These are phyloP conservation scores for Norana najaformis DNA, from an alignment of 2,888 invertebrate genomes.

Conservation along the genomic window DNA sequence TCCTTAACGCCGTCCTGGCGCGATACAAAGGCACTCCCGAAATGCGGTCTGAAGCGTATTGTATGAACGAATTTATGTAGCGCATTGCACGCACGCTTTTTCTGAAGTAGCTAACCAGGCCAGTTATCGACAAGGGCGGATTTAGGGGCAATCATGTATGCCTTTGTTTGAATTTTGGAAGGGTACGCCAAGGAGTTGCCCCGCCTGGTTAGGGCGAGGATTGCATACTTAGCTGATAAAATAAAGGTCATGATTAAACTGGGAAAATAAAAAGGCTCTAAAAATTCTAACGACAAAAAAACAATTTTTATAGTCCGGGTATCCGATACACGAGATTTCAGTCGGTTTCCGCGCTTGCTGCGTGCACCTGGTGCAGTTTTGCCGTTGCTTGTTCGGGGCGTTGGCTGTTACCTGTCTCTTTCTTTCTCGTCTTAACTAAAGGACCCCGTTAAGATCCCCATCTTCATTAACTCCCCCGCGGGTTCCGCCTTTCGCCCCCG, in stretches of 20 bases:
- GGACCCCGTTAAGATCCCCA: slow-evolving; percentile 9
- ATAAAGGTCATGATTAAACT: background rate
- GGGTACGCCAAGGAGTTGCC: background rate
- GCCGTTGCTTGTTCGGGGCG: background rate
- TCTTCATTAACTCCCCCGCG: background rate
- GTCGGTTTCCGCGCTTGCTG: background rate
- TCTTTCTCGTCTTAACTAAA: background rate
- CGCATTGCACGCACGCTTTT: background rate
- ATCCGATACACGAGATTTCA: background rate
- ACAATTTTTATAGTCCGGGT: too few relatives aligned
- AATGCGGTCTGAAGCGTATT: background rate
- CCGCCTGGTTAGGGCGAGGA: background rate
- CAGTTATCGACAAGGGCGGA: too few relatives aligned
- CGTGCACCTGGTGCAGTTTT: background rate
- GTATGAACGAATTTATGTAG: background rate
- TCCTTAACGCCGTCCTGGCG: background rate
- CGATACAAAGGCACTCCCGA: background rate
- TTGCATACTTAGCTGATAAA: background rate
- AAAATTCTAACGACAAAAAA: background rate
- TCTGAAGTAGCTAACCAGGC: too few relatives aligned
- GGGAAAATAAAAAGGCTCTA: background rate
- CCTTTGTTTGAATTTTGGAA: background rate
- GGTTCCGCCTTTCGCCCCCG: background rate
- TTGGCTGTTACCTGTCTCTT: background rate
- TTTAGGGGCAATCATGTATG: too few relatives aligned